phyloP scores from a whole-genome alignment of 1,140 invertebrate genomes.

The Pseudomyrmex dendroicus region DNA sequence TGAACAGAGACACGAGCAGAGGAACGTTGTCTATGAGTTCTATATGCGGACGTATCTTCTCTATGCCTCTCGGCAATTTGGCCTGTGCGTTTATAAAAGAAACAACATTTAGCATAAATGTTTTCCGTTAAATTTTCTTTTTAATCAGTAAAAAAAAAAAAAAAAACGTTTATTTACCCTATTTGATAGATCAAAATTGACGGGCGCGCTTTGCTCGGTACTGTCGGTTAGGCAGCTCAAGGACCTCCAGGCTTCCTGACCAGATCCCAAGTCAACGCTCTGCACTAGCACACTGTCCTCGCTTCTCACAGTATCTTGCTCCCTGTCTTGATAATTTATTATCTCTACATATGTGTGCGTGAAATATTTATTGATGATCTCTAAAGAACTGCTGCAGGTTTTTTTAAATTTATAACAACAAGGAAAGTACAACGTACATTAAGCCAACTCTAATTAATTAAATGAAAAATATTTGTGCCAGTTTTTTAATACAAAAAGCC shows the following conservation, averaged over 20 bases:
- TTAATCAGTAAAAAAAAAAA: too few species aligned
- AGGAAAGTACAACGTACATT: too few species aligned
- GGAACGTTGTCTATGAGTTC: conserved; percentile 98
- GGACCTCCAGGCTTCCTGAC: conserved; percentile 90
- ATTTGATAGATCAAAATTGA: conserved; percentile 97
- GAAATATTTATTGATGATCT: not conserved
- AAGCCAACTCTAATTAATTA: too few species aligned
- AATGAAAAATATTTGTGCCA: too few species aligned
- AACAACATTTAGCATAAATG: not conserved
- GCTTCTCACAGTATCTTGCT: conserved; percentile 81
- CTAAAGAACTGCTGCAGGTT: not conserved
- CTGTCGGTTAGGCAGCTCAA: conserved; percentile 94
- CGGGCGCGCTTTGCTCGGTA: conserved; percentile 94
- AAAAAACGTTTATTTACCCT: conserved; percentile 86
- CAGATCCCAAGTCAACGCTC: conserved; percentile 83
- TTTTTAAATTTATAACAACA: too few species aligned
- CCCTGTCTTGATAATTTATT: conserved; percentile 67
- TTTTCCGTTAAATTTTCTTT: conserved; percentile 2
- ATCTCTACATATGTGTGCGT: not conserved
- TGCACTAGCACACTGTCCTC: conserved; percentile 85
- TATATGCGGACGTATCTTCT: conserved; percentile 98
- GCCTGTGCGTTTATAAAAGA: conserved; percentile 86
- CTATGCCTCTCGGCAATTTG: conserved; percentile 97
- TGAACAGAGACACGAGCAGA: conserved; percentile 97
- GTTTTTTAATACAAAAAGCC: too few species aligned